These are phyloP conservation scores for Platysternon megacephalum DNA, from an alignment of 2,113 vertebrate species.

Conservation along the genomic window DNA sequence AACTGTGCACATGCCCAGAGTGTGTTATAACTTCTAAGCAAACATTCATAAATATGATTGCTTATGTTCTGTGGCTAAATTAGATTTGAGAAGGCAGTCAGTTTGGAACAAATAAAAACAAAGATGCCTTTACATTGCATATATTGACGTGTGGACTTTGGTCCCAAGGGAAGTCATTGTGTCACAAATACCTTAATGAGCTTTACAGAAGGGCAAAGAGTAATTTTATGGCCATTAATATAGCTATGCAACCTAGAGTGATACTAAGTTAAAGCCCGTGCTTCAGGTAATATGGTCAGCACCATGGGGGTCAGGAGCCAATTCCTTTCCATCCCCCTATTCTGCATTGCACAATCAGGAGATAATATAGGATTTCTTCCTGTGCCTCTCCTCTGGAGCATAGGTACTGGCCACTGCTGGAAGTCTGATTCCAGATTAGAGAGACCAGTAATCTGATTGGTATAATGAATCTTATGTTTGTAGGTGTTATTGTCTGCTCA, in stretches of 20 bases:
- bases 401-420: background rate
- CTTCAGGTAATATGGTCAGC: background rate
- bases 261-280: background rate
- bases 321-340: background rate
- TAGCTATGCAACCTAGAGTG: background rate
- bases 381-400: background rate
- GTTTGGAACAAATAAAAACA: background rate
- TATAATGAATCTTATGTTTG: background rate
- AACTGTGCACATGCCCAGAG: background rate
- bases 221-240: background rate
- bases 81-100: background rate
- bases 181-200: background rate
- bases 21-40: background rate
- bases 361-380: background rate
- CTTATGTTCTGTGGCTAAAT: background rate
- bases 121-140: background rate
- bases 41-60: background rate
- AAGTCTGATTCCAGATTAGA: background rate
- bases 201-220: background rate
- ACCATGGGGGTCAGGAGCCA: accelerated
- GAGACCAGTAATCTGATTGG: no score
- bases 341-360: accelerated
- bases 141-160: background rate
- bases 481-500: background rate
- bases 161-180: background rate